These are phyloP conservation scores for Fratercula arctica DNA, from an alignment of 2,797 vertebrate genomes.

Conservation along the genomic window DNA sequence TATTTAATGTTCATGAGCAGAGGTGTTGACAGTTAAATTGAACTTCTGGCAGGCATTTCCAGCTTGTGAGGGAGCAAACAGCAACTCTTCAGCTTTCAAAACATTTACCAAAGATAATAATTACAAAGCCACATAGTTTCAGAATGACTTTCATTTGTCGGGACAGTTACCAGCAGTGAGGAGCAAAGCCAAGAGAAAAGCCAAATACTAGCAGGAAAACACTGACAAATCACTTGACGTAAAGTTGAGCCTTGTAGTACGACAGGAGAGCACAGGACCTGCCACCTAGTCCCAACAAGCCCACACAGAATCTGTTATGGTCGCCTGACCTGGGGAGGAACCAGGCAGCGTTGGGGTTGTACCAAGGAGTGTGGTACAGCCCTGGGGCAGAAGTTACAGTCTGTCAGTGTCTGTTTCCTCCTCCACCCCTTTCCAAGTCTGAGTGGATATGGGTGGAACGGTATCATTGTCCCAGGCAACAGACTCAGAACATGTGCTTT, in stretches of 20 bases:
- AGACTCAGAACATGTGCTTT: neutral
- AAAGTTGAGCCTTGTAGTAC: neutral
- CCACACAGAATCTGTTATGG: neutral
- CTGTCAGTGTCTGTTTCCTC: neutral
- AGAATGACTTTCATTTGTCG: conserved; percentile 66
- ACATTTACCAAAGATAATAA: conserved; percentile 59
- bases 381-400: neutral
- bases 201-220: conserved; percentile 46
- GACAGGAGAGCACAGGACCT: neutral
- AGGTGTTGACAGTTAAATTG: conserved; percentile 70
- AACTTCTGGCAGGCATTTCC: conserved; percentile 56
- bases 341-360: neutral
- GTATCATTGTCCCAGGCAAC: neutral
- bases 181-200: conserved; percentile 66
- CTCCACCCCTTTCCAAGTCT: neutral
- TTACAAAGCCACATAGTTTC: conserved; percentile 65
- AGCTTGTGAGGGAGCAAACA: conserved; percentile 56
- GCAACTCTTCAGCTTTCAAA: conserved; percentile 62
- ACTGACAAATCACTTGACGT: conserved; percentile 33
- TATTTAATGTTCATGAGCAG: conserved; percentile 62
- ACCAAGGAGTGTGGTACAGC: neutral
- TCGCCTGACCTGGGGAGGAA: neutral
- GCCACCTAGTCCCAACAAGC: neutral
- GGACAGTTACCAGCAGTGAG: conserved; percentile 49
- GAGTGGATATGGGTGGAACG: neutral